Evolutionary conservation across 2,113 vertebrate species (phyloP), one percentile per base, ranked within the genome.

Genomic region (Syrrhaptes paradoxus): DNA sequence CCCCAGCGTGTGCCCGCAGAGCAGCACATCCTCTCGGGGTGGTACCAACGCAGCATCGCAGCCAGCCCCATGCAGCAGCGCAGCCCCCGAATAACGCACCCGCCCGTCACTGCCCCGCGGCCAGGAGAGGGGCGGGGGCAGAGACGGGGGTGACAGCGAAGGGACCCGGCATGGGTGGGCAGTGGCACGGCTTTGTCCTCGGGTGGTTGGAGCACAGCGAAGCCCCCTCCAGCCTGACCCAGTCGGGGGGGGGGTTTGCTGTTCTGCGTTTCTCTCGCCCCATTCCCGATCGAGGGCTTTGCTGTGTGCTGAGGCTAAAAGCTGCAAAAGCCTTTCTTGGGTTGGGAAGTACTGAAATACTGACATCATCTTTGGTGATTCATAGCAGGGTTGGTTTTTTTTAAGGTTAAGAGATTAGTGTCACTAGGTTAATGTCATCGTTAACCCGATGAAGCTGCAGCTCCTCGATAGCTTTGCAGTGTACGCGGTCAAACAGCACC

Each of bases 31-130:
- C 65, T 14, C 61, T 48, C 24, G 2, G 1, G 2, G 3, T 4
- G 55, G 28, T 4, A 38, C 87, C 85, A 3, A 8, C 51, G 0
- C 68, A 54, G 41, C 41, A 1, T n/a, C 15, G 7, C 67, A 21
- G 11, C 55, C 75, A 92, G 28, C 6, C 66, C 45, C 97, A 97
- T 95, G 95, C 97, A 97, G 38, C 85, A 78, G 41, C 5, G 19
- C 83, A 92, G 79, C 57, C 79, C 13, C 52, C 18, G 0, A n/a
- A 18, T 2, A 8, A n/a, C 90, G 71, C 67, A 19, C 68, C 45
- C 19, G 5, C 52, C 71, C 79, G 5, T 8, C 7, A 17, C 51
- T 38, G 68, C 10, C 81, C 81, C 63, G 3, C 2, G 15, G 31
- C 32, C 2, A 2, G 48, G 26, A 4, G 4, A 57, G 43, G 62